Conservation (phyloP, 1,140 invertebrate species). For the Drosophila parabipectinata region DNA sequence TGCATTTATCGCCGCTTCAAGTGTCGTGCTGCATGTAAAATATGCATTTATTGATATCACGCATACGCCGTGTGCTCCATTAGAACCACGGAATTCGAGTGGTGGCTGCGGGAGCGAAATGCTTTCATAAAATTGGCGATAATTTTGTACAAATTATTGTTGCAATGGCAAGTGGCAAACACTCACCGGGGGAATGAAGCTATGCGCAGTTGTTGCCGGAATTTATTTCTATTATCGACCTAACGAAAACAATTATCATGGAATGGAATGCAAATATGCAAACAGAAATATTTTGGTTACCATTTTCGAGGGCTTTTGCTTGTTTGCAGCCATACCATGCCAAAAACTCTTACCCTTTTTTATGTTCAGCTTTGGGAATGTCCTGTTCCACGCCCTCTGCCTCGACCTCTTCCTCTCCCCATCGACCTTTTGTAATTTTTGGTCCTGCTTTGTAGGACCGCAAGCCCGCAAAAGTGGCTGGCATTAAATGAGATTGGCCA, state of each 20-base stretch:
- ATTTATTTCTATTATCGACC: slow-evolving; percentile 71
- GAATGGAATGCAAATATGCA: slow-evolving; percentile 73
- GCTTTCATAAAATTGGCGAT: slow-evolving; percentile 74
- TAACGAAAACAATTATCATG: slow-evolving; percentile 71
- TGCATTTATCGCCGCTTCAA: slow-evolving; percentile 59
- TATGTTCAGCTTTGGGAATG: neutral
- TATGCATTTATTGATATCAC: slow-evolving; percentile 61
- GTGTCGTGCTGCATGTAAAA: slow-evolving; percentile 37
- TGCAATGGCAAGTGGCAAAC: slow-evolving; percentile 58
- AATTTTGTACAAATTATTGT: slow-evolving; percentile 76
- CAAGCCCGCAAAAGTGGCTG: slow-evolving; percentile 51
- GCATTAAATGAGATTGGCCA: slow-evolving; percentile 72
- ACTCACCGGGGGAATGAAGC: slow-evolving; percentile 20
- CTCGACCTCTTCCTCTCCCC: neutral
- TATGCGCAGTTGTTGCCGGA: slow-evolving; percentile 56
- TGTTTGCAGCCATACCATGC: slow-evolving; percentile 29
- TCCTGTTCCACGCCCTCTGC: neutral
- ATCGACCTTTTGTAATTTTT: neutral
- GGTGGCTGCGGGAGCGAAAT: slow-evolving; percentile 28
- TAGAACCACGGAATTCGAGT: slow-evolving; percentile 18
- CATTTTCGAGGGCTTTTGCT: slow-evolving; percentile 52
- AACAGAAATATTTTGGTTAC: slow-evolving; percentile 69
- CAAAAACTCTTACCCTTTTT: neutral
- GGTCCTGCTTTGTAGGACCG: slow-evolving; percentile 20
- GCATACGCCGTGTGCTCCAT: slow-evolving; percentile 63